A percentile compares a stretch with the other conserved stretches of the same genome.
phyloP scores from a whole-genome alignment of 2,888 invertebrate species.

The Amiota communis region DNA sequence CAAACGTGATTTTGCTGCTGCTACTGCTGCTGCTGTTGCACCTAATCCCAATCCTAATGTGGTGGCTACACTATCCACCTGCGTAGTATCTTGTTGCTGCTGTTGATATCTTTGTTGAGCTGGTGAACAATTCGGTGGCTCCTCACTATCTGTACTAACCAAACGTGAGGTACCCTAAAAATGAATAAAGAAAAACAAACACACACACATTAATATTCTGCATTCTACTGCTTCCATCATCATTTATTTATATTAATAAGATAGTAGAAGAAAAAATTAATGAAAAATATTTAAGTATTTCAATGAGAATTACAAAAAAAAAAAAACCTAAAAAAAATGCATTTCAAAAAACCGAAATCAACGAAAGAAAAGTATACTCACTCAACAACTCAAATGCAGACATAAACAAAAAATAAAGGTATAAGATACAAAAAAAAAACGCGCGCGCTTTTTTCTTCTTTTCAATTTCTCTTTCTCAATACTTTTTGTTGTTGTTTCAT shows the following conservation, averaged over 20 bases:
- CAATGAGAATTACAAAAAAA: slow-evolving; percentile 7
- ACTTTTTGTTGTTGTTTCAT: not conserved
- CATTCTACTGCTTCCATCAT: not conserved
- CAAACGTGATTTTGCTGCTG: slow-evolving; percentile 45
- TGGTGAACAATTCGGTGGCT: slow-evolving; percentile 71
- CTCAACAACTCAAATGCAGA: slow-evolving; percentile 17
- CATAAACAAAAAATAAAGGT: slow-evolving; percentile 10
- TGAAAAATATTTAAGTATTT: slow-evolving; percentile 8
- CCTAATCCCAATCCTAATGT: not conserved
- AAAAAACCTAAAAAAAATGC: too few relatives aligned
- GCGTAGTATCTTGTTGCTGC: not conserved
- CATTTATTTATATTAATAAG: slow-evolving; percentile 5
- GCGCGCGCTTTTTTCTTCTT: slow-evolving; percentile 20
- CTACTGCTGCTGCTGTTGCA: slow-evolving; percentile 16
- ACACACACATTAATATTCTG: not conserved
- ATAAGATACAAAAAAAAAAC: slow-evolving; percentile 21
- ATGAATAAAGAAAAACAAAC: slow-evolving; percentile 25
- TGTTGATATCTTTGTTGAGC: slow-evolving; percentile 46
- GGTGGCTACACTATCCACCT: slow-evolving; percentile 39
- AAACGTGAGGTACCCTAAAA: slow-evolving; percentile 77
- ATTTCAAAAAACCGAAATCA: slow-evolving; percentile 30
- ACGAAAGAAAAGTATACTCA: slow-evolving; percentile 30
- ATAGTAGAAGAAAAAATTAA: not conserved
- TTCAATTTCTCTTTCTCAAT: slow-evolving; percentile 31
- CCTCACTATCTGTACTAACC: slow-evolving; percentile 79